Evolutionary conservation across 1,140 invertebrate genomes (phyloP), one percentile per base, ranked within the genome.

Genomic region (Drosophila persimilis): DNA sequence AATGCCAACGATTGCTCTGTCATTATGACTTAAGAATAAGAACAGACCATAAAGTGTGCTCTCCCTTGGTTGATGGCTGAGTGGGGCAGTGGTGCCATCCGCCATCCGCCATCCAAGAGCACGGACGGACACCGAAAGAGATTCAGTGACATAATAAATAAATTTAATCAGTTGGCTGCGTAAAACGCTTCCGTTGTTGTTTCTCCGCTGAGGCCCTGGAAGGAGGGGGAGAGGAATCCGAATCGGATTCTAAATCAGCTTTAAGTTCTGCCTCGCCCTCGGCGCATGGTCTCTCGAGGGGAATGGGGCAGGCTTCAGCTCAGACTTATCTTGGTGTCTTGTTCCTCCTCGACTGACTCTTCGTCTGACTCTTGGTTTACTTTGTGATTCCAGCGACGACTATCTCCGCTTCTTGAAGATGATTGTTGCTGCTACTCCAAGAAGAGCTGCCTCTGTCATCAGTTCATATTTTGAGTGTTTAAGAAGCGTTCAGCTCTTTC

Each of bases 121-220:
- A 50, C 22, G 22, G 24, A 35, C 31, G 8, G 39, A 24, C 41
- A 52, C 2, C 26, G 29, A 57, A 11, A 20, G 2, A 45, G 17
- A 35, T 35, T 35, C 31, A 69, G 67, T 71, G 51, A 45, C 50
- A 60, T 73, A 63, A 51, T 46, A 71, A 67, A 74, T 64, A 58
- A 64, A 64, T 58, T 74, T 45, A 63, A 71, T 54, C 59, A 67
- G 56, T 39, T 46, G 58, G 43, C 55, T 15, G 15, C 20, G 45
- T 15, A 46, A 17, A 20, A 15, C 9, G 45, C 45, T 46, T 46
- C 45, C 45, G 31, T 35, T 35, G 31, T 35, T 35, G 31, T 35
- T 9, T 35, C 31, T 35, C 9, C 31, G 39, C 51, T 59, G 24
- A 29, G 62, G 58, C 50, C 31, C 57, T 29, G 46, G 26, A 26